Percentiles rank a stretch among this genome's conserved stretches.
Evolutionary conservation across 2,113 vertebrate genomes (phyloP).

Genomic region (Alaudala cheleensis): DNA sequence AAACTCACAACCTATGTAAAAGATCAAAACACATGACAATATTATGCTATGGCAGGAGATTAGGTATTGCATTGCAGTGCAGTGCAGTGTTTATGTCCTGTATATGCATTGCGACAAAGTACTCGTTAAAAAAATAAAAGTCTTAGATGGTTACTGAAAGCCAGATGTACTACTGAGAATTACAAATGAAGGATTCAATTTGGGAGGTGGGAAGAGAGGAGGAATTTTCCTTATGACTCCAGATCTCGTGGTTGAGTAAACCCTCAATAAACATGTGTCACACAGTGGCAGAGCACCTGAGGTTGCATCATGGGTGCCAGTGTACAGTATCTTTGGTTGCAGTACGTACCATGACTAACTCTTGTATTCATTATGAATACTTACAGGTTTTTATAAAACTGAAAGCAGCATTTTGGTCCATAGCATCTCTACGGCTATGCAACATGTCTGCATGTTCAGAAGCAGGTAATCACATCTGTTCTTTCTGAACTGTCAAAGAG

Average conservation of each 20-base stretch:
- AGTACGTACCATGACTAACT: background rate
- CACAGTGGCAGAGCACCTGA: background rate
- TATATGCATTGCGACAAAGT: background rate
- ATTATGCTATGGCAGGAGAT: background rate
- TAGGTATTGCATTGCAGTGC: background rate
- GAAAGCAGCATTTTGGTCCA: background rate
- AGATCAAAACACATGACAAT: background rate
- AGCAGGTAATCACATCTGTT: constrained; percentile 4
- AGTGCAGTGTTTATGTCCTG: background rate
- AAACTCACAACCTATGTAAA: background rate
- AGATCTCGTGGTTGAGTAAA: background rate
- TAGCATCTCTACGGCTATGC: background rate
- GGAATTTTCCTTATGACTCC: background rate
- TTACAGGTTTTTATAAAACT: background rate
- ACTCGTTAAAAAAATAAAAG: background rate
- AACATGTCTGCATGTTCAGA: background rate
- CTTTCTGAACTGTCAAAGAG: background rate
- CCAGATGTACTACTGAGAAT: background rate
- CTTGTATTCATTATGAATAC: background rate
- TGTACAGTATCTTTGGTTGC: background rate
- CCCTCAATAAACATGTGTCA: background rate
- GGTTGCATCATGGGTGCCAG: background rate
- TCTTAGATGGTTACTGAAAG: background rate
- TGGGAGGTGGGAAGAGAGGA: background rate
- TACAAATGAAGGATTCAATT: background rate